phyloP scores from a whole-genome alignment of 2,888 invertebrate species.

The Drosophila anomelani region DNA sequence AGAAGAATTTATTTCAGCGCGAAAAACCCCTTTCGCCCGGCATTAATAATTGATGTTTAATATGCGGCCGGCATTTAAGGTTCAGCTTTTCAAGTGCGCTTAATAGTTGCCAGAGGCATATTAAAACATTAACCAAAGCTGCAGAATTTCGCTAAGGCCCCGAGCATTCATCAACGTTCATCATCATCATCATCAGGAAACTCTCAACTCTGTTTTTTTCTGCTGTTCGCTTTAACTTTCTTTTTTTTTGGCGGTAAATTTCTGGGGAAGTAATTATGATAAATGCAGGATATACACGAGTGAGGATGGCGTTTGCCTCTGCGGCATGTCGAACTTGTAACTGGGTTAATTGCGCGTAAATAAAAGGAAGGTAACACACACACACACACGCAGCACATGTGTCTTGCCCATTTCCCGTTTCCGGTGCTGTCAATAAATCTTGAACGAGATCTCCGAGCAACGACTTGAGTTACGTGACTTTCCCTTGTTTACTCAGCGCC shows the following conservation, averaged over 20 bases:
- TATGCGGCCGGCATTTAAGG: constrained; percentile 71
- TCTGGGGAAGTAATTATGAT: constrained; percentile 79
- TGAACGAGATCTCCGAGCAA: constrained; percentile 52
- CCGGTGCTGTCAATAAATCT: constrained; percentile 69
- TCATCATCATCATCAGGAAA: constrained; percentile 49
- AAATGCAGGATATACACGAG: constrained; percentile 72
- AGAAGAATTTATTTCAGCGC: constrained; percentile 18
- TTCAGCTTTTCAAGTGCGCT: constrained; percentile 50
- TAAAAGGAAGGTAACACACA: constrained; percentile 59
- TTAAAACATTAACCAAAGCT: constrained; percentile 69
- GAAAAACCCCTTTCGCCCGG: constrained; percentile 17
- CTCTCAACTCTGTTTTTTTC: constrained; percentile 9
- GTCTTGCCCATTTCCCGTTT: constrained; percentile 54
- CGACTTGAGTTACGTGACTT: constrained; percentile 42
- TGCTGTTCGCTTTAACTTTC: background rate
- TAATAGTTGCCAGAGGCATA: constrained; percentile 77
- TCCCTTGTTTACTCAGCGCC: constrained; percentile 17
- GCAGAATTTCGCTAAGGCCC: constrained; percentile 27
- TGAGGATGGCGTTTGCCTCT: constrained; percentile 51
- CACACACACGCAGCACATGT: constrained; percentile 18
- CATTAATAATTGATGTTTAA: constrained; percentile 71
- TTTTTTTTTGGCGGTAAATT: constrained; percentile 57
- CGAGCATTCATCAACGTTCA: constrained; percentile 70
- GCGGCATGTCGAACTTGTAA: constrained; percentile 79
- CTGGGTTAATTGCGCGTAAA: constrained; percentile 78